phyloP scores from a whole-genome alignment of 2,888 invertebrate species.

The Clostera curtula region DNA sequence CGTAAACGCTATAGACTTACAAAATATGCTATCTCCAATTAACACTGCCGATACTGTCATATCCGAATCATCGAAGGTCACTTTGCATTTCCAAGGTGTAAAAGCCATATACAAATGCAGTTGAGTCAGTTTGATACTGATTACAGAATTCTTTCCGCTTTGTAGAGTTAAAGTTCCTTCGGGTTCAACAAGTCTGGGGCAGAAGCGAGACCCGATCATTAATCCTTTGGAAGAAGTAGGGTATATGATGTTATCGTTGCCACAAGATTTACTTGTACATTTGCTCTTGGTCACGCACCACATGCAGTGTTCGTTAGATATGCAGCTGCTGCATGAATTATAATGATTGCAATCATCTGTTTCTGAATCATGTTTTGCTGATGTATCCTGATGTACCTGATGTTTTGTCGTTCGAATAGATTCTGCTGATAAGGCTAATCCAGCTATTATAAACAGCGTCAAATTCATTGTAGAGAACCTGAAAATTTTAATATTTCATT shows the following conservation, averaged over 20 bases:
- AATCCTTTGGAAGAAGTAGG: conserved; percentile 39
- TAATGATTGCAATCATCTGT: conserved; percentile 25
- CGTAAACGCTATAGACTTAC: conserved; percentile 38
- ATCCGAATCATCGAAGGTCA: conserved; percentile 28
- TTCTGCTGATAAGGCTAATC: conserved; percentile 11
- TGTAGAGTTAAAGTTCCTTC: conserved; percentile 31
- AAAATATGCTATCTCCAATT: conserved; percentile 41
- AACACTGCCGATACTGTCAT: conserved; percentile 34
- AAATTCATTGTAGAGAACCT: conserved; percentile 12
- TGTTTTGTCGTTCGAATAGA: conserved; percentile 8
- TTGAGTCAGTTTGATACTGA: conserved; percentile 49
- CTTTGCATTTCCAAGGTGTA: conserved; percentile 54
- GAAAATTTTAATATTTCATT: conserved; percentile 2
- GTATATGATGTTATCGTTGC: conserved; percentile 55
- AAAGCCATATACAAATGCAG: conserved; percentile 58
- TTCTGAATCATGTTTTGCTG: no score
- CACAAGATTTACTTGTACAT: conserved; percentile 50
- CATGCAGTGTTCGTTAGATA: conserved; percentile 37
- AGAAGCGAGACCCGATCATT: conserved; percentile 49
- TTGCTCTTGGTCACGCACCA: conserved; percentile 59
- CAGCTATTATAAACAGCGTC: conserved; percentile 10
- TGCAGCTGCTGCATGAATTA: conserved; percentile 42
- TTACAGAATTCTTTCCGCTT: conserved; percentile 37
- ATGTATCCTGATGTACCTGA: conserved; percentile 6
- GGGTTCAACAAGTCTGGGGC: conserved; percentile 41